phyloP scores from a whole-genome alignment of 1,140 invertebrate genomes.

The Hycleus phaleratus region DNA sequence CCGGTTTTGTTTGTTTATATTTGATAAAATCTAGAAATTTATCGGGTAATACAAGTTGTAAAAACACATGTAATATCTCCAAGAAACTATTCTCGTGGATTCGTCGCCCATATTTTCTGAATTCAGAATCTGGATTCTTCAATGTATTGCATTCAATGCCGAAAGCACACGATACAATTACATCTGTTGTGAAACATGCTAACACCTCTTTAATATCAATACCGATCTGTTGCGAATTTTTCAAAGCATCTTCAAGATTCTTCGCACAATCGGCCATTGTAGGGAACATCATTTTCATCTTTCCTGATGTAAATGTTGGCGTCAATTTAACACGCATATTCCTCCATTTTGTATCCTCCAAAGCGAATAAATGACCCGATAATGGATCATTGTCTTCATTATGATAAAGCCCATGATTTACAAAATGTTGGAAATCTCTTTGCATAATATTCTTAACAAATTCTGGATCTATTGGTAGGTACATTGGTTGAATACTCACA shows the following conservation, averaged over 20 bases:
- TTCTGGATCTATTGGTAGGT: conserved; percentile 36
- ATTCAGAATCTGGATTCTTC: conserved; percentile 46
- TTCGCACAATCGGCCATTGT: conserved; percentile 34
- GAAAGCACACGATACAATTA: conserved; percentile 54
- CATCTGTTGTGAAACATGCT: conserved; percentile 53
- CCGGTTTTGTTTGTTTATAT: conserved; percentile 4
- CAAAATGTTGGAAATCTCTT: conserved; percentile 52
- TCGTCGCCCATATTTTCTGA: conserved; percentile 35
- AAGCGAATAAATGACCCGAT: conserved; percentile 45
- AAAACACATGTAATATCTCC: neutral
- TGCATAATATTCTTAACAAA: conserved; percentile 50
- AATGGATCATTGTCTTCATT: conserved; percentile 47
- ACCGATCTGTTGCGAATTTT: conserved; percentile 30
- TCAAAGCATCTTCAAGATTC: conserved; percentile 38
- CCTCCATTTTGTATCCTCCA: conserved; percentile 45
- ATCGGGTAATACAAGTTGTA: neutral
- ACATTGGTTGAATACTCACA: conserved; percentile 3
- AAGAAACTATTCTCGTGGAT: conserved; percentile 15
- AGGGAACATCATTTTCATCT: conserved; percentile 46
- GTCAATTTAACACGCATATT: conserved; percentile 42
- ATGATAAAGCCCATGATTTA: conserved; percentile 47
- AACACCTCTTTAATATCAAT: conserved; percentile 51
- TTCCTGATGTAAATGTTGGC: conserved; percentile 44
- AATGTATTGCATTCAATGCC: conserved; percentile 52
- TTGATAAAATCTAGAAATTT: neutral